Base-by-base conservation (phyloP, 2,797 vertebrate species). In the Dicrostonyx torquatus region DNA sequence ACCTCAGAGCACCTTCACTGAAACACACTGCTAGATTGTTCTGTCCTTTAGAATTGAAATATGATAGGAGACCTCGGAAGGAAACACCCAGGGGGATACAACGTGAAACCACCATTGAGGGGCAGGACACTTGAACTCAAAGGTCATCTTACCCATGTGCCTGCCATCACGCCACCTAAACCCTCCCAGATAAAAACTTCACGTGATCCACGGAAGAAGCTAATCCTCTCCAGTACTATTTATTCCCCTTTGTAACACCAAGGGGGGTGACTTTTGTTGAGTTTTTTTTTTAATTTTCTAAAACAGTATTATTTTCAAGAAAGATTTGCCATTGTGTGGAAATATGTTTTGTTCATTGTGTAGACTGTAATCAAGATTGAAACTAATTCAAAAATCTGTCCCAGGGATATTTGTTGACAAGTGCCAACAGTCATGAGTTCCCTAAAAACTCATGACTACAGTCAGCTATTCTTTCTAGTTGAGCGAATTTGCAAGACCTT, bases 311-410 rank as follows among this genome's bases (percentile, higher is more conserved):
- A 96, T 97, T 95, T 97, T 96, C 88, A 95, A 70, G 84, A 91
- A 95, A 43, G 62, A 93, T 92, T 97, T 95, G 76, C 92, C 87
- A 96, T 97, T 97, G 97, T 97, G 90, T 95, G 94, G 92, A 97
- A 97, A 89, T 96, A 89, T 50, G 92, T 97, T 96, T 95, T 97
- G 93, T 97, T 96, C 96, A 97, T 97, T 97, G 97, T 97, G 94
- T 96, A 73, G 84, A 55, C 55, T 76, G 18, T 97, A 97, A 97
- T 97, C 95, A 97, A 97, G 97, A 97, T 97, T 97, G 97, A 97
- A 97, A 95, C 90, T 92, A 94, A 96, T 95, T 97, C 95, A 97
- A 97, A 97, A 97, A 94, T 97, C 95, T 97, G 92, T 95, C 94
- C 76, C 73, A 78, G 53, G 55, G 87, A 94, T 94, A 76, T 96